Evolutionary conservation across 2,888 invertebrate genomes (phyloP).

Genomic region (Buathra laborator): DNA sequence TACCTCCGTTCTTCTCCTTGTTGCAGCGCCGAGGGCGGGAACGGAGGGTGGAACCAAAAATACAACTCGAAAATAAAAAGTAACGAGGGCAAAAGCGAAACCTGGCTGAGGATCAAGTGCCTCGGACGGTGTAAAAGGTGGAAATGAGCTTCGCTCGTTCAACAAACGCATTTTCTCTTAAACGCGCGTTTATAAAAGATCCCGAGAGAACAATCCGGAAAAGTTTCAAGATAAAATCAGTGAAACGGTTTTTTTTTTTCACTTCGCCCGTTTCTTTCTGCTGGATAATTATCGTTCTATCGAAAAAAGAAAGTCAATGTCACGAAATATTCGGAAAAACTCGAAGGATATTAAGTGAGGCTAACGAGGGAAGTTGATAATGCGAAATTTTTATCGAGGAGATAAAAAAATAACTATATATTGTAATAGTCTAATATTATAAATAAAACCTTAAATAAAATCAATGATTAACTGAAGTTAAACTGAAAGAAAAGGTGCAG

Average conservation of each 20-base stretch:
- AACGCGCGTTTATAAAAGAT: conserved; percentile 58
- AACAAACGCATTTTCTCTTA: conserved; percentile 64
- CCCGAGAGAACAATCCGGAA: conserved; percentile 49
- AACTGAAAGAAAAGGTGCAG: too few species aligned
- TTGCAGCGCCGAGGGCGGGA: conserved; percentile 30
- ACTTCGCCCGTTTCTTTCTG: conserved; percentile 37
- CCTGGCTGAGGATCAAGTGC: conserved; percentile 45
- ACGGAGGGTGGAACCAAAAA: conserved; percentile 41
- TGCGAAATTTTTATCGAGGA: too few species aligned
- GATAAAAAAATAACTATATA: too few species aligned
- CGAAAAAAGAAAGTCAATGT: neutral
- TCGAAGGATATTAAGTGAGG: neutral
- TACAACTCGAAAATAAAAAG: conserved; percentile 75
- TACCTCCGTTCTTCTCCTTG: conserved; percentile 7
- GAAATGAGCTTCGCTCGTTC: conserved; percentile 76
- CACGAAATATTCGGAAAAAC: neutral
- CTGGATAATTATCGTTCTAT: neutral
- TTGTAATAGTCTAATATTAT: too few species aligned
- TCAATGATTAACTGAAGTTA: too few species aligned
- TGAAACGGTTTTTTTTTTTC: conserved; percentile 63
- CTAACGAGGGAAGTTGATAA: neutral
- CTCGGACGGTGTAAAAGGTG: conserved; percentile 70
- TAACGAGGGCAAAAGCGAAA: conserved; percentile 71
- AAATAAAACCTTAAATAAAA: too few species aligned
- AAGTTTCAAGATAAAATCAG: conserved; percentile 65